Evolutionary conservation across 2,888 invertebrate genomes (phyloP).

Genomic region (Pristionchus mayeri): DNA sequence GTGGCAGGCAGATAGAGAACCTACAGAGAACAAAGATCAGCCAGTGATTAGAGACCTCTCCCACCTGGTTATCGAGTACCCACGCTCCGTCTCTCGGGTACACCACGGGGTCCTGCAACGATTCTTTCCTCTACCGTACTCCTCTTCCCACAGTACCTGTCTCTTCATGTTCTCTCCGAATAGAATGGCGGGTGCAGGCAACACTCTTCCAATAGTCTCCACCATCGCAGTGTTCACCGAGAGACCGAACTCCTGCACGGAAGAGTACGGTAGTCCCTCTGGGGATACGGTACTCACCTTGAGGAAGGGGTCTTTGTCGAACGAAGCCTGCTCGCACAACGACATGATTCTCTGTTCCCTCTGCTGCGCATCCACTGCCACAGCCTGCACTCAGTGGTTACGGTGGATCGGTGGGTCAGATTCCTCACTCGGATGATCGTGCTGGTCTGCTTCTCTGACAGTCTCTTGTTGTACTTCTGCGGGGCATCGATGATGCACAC

Average conservation of each 20-base stretch:
- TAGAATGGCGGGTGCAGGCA: conserved; percentile 69
- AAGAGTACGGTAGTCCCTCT: conserved; percentile 3
- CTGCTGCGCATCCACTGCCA: conserved; percentile 71
- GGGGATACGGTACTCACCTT: conserved; percentile 44
- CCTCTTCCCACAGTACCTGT: conserved; percentile 32
- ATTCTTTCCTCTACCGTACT: background rate
- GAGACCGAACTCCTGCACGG: conserved; percentile 65
- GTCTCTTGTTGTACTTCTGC: conserved; percentile 72
- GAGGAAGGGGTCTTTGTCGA: conserved; percentile 69
- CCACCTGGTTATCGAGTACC: conserved; percentile 69
- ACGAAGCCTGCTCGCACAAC: conserved; percentile 67
- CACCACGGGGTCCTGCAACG: conserved; percentile 62
- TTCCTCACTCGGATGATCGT: conserved; percentile 65
- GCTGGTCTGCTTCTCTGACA: conserved; percentile 70
- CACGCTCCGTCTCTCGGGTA: conserved; percentile 71
- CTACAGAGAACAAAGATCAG: conserved; percentile 41
- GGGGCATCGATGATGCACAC: conserved; percentile 62
- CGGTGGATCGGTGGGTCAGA: conserved; percentile 12
- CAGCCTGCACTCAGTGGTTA: conserved; percentile 57
- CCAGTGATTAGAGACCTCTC: background rate
- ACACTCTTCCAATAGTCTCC: conserved; percentile 70
- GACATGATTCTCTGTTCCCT: conserved; percentile 67
- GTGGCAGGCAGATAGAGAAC: conserved; percentile 67
- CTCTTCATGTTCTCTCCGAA: conserved; percentile 66
- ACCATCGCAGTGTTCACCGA: conserved; percentile 67